Evolutionary conservation across 2,888 invertebrate species (phyloP), one percentile per base, ranked within the genome.

Genomic region (Prosapia bicincta): DNA sequence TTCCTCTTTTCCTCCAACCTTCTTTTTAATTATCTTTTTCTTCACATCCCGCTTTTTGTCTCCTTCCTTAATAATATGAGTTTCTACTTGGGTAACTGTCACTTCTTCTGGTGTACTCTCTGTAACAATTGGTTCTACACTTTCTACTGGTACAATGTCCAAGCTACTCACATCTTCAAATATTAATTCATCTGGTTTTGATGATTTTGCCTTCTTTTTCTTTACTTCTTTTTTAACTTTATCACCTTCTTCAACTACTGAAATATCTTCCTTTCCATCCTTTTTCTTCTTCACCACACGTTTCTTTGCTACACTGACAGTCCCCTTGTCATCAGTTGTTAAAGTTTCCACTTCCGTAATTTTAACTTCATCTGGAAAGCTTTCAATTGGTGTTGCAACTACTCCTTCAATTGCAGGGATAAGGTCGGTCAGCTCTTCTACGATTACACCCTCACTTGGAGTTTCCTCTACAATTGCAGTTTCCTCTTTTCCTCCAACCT

Each of bases 261-360:
- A 66, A 13, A 76, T 66, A 30, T 75, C 76, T 72, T 80, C 78
- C 26, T 74, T 20, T 80, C 80, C 73, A 80, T 81, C 73, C 83
- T 82, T 76, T 79, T 80, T 74, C 78, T 80, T 76, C 25, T 76
- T 83, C 79, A 68, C 83, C 81, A 73, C 80, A 78, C 72, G 83
- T 76, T 80, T 83, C 79, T 85, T 88, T 0, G 87, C 85, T 2
- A 85, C 83, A 0, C 86, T 86, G 76, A 85, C 88, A 15, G 13
- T 13, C 2, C 32, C 66, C 15, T 25, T 6, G 23, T 28, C 38
- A 38, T 38, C 38, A 38, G 15, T 13, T n/a, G n/a, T n/a, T n/a
- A n/a, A n/a, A n/a, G n/a, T n/a, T n/a, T n/a, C n/a, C n/a, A n/a
- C n/a, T n/a, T n/a, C n/a, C n/a, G n/a, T n/a, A n/a, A n/a, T n/a